Evolutionary conservation across 2,888 invertebrate genomes (phyloP), one percentile per base, ranked within the genome.

Genomic region (Cryptops parisi): DNA sequence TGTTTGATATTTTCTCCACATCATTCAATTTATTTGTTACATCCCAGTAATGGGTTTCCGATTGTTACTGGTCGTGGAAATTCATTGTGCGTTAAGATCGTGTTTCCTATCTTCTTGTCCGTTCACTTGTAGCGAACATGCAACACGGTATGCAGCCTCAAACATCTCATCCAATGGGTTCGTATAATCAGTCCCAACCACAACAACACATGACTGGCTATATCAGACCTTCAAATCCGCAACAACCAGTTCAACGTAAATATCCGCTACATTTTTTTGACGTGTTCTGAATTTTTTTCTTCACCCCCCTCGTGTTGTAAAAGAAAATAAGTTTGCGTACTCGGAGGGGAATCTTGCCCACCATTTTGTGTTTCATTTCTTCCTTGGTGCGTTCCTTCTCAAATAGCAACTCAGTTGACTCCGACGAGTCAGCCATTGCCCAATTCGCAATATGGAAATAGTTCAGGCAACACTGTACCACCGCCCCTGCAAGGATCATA

Each of bases 81-180:
- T n/a, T n/a, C n/a, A n/a, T n/a, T n/a, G n/a, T n/a, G n/a, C n/a
- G n/a, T n/a, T n/a, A n/a, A n/a, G n/a, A n/a, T n/a, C n/a, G n/a
- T n/a, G n/a, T 1, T 43, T 43, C 2, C 15, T n/a, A 24, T 15
- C 19, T 23, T 6, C 6, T 21, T 2, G 22, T 45, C 23, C 23
- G 15, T 45, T 45, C 44, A 24, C 27, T 44, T 47, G 24, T 49
- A 53, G 52, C 38, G n/a, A 45, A 43, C 47, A 23, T 53, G 22
- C 54, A 44, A 27, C 54, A 41, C 56, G 54, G 12, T 44, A 60
- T 56, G 53, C 57, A n/a, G 52, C 60, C 50, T 38, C 53, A 33
- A 22, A 43, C 46, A 12, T 46, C 47, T 76, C 78, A 6, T 81
- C 80, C 64, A 73, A 81, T 62, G 78, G 77, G 39, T 78, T 78